These are phyloP conservation scores for Caerostris darwini DNA, from an alignment of 1,140 invertebrate species.

Conservation along the genomic window DNA sequence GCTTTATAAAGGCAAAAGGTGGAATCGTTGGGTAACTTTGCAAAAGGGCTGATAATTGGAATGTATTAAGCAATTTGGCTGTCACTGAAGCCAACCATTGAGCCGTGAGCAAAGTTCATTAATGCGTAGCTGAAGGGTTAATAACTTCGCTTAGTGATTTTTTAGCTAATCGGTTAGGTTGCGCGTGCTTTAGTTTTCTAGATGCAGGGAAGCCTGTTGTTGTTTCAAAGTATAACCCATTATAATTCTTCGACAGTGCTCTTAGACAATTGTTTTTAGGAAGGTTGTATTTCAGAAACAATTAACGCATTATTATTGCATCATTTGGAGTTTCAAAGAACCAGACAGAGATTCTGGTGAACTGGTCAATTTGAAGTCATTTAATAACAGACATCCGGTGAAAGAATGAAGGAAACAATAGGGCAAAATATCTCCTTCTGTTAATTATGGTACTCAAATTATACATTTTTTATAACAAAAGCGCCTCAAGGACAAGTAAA, in stretches of 20 bases:
- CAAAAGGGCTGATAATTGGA: constrained; percentile 5
- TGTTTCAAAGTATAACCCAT: no score
- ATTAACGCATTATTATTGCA: background rate
- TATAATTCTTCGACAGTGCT: background rate
- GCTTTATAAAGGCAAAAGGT: background rate
- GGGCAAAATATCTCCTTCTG: no score
- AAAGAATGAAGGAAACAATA: no score
- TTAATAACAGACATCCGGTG: no score
- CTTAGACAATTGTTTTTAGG: background rate
- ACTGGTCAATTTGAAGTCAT: no score
- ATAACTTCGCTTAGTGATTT: constrained; percentile 7
- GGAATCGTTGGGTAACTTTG: background rate
- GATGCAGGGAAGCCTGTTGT: no score
- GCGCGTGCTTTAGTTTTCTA: background rate
- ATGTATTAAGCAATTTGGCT: constrained; percentile 32
- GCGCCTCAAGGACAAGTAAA: no score
- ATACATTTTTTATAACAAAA: no score
- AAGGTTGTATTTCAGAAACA: background rate
- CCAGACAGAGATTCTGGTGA: no score
- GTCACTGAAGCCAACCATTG: constrained; percentile 30
- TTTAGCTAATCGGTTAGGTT: background rate
- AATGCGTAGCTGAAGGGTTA: constrained; percentile 15
- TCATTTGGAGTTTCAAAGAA: background rate
- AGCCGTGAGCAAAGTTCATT: constrained; percentile 5
- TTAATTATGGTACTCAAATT: no score